Percentiles rank a stretch among this genome's conserved stretches.
Evolutionary conservation across 2,888 invertebrate species (phyloP).

Genomic region (Plemyria rubiginata): DNA sequence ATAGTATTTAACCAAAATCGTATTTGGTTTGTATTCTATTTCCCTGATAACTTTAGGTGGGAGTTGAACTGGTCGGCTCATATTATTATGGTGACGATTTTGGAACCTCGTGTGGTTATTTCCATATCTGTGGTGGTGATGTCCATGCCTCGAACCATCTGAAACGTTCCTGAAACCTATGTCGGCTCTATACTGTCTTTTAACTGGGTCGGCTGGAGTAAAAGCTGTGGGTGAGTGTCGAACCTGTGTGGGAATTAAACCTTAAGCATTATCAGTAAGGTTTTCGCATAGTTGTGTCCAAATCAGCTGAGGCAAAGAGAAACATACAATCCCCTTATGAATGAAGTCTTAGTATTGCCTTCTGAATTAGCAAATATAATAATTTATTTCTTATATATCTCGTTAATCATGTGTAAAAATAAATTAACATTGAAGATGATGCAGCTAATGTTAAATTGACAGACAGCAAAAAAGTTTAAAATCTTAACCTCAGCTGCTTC

Average conservation of each 20-base stretch:
- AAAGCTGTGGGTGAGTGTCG: conserved; percentile 22
- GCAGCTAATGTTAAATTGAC: neutral
- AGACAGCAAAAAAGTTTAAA: neutral
- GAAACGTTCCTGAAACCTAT: conserved; percentile 31
- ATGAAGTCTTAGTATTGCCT: neutral
- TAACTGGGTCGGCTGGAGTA: conserved; percentile 27
- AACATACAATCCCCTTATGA: neutral
- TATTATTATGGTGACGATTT: conserved; percentile 5
- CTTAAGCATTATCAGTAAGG: conserved; percentile 35
- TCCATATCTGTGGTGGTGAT: conserved; percentile 19
- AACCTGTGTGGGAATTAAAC: conserved; percentile 35
- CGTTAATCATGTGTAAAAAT: neutral
- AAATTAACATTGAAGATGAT: no score
- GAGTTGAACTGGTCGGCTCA: conserved; percentile 1
- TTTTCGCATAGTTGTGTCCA: conserved; percentile 21
- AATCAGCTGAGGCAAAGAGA: conserved; percentile 23
- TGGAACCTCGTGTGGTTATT: conserved; percentile 5
- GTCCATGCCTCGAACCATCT: conserved; percentile 24
- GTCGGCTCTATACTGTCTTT: conserved; percentile 27
- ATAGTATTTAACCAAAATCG: conserved; percentile 11
- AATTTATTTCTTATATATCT: neutral
- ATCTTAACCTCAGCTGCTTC: conserved; percentile 27
- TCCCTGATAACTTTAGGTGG: conserved; percentile 1
- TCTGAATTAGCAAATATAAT: neutral
- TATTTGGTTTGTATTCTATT: neutral